Conservation (phyloP, 2,797 vertebrate species). For the Brachymystax lenok region DNA sequence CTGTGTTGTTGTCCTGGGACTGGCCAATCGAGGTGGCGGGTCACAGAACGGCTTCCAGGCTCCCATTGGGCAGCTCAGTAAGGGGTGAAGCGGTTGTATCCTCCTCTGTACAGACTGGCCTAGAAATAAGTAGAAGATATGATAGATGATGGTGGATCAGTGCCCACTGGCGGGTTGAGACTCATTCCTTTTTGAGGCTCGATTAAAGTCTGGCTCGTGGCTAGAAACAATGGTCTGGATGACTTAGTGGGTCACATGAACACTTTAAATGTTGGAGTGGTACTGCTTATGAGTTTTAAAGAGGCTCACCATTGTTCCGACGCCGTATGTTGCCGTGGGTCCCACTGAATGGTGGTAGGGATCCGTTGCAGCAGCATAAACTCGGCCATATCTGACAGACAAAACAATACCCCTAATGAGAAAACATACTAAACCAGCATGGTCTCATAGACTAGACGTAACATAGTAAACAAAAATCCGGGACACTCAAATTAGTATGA, state of each 20-base stretch:
- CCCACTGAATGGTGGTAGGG: conserved; percentile 83
- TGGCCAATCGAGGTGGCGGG: conserved; percentile 30
- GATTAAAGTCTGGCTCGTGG: background rate
- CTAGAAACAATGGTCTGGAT: background rate
- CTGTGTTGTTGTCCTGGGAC: conserved; percentile 38
- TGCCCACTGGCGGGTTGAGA: background rate
- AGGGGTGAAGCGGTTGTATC: conserved; percentile 84
- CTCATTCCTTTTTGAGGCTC: background rate
- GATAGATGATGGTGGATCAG: background rate
- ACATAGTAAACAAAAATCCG: too few species aligned
- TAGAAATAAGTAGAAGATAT: conserved; percentile 53
- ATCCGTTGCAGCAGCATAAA: conserved; percentile 77
- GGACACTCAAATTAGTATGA: too few species aligned
- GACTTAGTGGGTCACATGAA: background rate
- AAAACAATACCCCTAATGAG: background rate
- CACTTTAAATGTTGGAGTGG: background rate
- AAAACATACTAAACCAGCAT: background rate
- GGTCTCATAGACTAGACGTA: too few species aligned
- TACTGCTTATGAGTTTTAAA: background rate
- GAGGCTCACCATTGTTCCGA: conserved; percentile 81
- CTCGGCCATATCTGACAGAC: conserved; percentile 75
- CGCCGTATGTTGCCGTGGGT: conserved; percentile 79
- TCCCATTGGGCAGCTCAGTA: conserved; percentile 66
- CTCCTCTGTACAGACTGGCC: conserved; percentile 85
- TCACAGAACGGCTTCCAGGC: conserved; percentile 21